Base-by-base conservation (phyloP, 2,797 vertebrate species). In the Coilia nasus region DNA sequence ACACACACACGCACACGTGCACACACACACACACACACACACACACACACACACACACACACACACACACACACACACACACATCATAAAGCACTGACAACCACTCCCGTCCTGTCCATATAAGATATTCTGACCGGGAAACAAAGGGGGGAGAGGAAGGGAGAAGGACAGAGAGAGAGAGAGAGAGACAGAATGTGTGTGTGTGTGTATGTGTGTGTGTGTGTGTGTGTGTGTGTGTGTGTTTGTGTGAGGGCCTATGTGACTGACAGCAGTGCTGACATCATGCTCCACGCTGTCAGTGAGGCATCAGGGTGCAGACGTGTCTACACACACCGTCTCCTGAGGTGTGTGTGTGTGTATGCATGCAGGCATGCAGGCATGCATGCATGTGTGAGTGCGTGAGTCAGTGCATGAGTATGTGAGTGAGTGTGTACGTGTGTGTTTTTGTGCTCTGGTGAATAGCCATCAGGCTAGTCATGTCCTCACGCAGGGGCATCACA, bases 231-330 rank as follows among this genome's bases (percentile, higher is more conserved):
- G 60, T 64, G 60, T 41, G 35, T 5, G 19, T 60, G 59, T 15
- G 50, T 54, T 10, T 54, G 2, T 15, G 10, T 54, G 50, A 25
- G 62, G 62, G 14, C 23, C 23, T 67, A 25, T 2, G 23, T 67
- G 62, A 67, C 15, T 67, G 62, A 67, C 62, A 67, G 62, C 23
- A 25, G 25, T 28, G 62, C 62, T 67, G 62, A 67, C 62, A 67
- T 67, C 62, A 67, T 28, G 62, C 25, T 67, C 25, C 2, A 10
- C 23, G 0, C 23, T 67, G 62, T 14, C 23, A 67, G 23, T 10
- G 60, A 64, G 31, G 25, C 62, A 67, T 67, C 62, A 28, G 25
- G 62, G n/a, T 28, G 62, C 62, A 67, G 62, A 3, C 11, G 10
- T 64, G 62, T 25, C 23, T 25, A 10, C n/a, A 12, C 62, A 25